These are phyloP conservation scores for Conopomorpha cramerella DNA, from an alignment of 1,140 invertebrate genomes.

Conservation along the genomic window DNA sequence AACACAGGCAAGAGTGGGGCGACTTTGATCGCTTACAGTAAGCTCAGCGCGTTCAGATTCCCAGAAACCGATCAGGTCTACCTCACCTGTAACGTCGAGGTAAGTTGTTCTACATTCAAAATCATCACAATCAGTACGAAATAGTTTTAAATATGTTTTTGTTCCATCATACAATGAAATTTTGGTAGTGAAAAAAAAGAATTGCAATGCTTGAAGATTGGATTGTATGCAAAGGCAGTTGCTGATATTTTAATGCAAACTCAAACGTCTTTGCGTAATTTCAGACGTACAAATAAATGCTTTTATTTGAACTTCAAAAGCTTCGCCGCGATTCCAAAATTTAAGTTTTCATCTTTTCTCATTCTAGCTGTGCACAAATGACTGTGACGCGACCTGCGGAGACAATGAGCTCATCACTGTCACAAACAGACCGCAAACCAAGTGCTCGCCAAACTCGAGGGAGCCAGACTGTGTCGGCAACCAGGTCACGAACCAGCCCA, in stretches of 20 bases:
- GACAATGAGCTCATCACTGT: conserved; percentile 26
- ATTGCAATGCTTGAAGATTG: too few relatives aligned
- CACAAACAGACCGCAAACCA: conserved; percentile 16
- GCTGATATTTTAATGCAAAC: too few relatives aligned
- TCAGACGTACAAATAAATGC: too few relatives aligned
- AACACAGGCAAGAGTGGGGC: conserved; percentile 64
- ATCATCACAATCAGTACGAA: too few relatives aligned
- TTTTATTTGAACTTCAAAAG: too few relatives aligned
- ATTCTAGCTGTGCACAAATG: conserved; percentile 44
- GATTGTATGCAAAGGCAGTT: too few relatives aligned
- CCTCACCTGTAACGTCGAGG: conserved; percentile 76
- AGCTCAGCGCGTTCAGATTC: conserved; percentile 74
- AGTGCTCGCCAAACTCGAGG: conserved; percentile 26
- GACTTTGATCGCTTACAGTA: conserved; percentile 68
- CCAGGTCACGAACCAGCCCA: too few relatives aligned
- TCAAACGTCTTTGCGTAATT: too few relatives aligned
- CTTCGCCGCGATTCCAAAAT: conserved; percentile 1
- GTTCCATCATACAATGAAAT: too few relatives aligned
- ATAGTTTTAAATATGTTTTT: too few relatives aligned
- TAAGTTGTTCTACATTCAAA: conserved; percentile 26
- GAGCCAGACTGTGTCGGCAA: conserved; percentile 16
- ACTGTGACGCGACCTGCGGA: conserved; percentile 36
- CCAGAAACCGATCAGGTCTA: conserved; percentile 73
- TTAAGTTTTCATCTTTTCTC: conserved; percentile 2
- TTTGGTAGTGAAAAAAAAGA: too few relatives aligned